phyloP scores from a whole-genome alignment of 2,888 invertebrate species.

The Teleogryllus oceanicus region DNA sequence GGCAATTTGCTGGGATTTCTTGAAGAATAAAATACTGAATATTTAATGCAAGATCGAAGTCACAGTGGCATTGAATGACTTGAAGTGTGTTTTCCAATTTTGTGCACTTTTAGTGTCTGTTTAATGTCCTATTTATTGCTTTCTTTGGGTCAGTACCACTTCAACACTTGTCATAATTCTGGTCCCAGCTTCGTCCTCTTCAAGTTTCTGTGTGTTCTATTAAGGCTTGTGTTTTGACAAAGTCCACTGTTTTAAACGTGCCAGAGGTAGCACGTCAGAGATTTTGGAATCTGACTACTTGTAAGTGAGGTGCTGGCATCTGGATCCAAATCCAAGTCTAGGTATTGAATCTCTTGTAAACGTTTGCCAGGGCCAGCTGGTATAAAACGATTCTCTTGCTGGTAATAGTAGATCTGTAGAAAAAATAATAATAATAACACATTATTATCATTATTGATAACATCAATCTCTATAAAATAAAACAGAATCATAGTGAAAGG shows the following conservation, averaged over 20 bases:
- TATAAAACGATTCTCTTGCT: slow-evolving; percentile 44
- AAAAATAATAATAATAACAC: slow-evolving; percentile 31
- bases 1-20: background rate
- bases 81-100: background rate
- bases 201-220: slow-evolving; percentile 76
- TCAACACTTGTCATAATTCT: slow-evolving; percentile 33
- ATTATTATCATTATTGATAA: background rate
- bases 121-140: background rate
- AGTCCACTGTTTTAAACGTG: slow-evolving; percentile 90
- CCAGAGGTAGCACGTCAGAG: slow-evolving; percentile 38
- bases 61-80: background rate
- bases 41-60: background rate
- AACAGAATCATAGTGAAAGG: no score
- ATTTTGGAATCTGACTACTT: slow-evolving; percentile 38
- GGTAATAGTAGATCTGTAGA: slow-evolving; percentile 48
- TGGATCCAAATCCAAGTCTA: slow-evolving; percentile 72
- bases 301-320: slow-evolving; percentile 39
- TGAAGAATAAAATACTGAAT: slow-evolving; percentile 1
- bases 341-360: slow-evolving; percentile 64
- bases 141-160: slow-evolving; percentile 38
- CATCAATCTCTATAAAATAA: no score
- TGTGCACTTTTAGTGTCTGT: background rate
- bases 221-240: slow-evolving; percentile 88
- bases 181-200: slow-evolving; percentile 59
- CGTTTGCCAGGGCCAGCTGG: slow-evolving; percentile 45